These are phyloP conservation scores for Eurystomus glaucurus DNA, from an alignment of 2,797 vertebrate species.

Conservation along the genomic window DNA sequence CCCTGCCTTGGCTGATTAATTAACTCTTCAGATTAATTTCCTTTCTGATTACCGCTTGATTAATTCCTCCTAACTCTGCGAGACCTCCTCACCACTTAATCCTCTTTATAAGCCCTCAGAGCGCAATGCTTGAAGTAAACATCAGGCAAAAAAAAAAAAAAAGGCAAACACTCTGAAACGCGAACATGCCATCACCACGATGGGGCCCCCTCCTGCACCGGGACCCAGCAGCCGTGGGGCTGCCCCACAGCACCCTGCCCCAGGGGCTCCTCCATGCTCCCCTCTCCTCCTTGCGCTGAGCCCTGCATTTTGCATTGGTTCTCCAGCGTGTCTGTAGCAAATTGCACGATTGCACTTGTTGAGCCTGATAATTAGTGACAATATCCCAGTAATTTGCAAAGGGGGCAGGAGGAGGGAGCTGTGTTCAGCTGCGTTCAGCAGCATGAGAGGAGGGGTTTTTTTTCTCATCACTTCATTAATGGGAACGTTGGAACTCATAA, in stretches of 20 bases:
- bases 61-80: slow-evolving; percentile 52
- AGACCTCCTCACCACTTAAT: slow-evolving; percentile 68
- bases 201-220: background rate
- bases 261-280: background rate
- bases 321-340: slow-evolving; percentile 78
- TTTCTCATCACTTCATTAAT: background rate
- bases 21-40: slow-evolving; percentile 74
- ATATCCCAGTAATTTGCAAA: slow-evolving; percentile 85
- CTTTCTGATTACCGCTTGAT: slow-evolving; percentile 73
- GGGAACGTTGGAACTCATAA: background rate
- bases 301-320: background rate
- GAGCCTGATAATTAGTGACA: slow-evolving; percentile 86
- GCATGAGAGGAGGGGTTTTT: background rate
- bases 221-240: background rate
- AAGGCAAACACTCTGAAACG: background rate
- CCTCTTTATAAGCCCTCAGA: slow-evolving; percentile 73
- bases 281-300: background rate
- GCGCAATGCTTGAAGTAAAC: slow-evolving; percentile 61
- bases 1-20: slow-evolving; percentile 50
- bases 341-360: slow-evolving; percentile 82
- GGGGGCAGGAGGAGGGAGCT: slow-evolving; percentile 18
- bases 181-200: background rate
- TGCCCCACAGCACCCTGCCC: background rate
- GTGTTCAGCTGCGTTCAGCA: background rate
- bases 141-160: background rate